These are phyloP conservation scores for Ephialtes manifestator DNA, from an alignment of 2,888 invertebrate species.

Conservation along the genomic window DNA sequence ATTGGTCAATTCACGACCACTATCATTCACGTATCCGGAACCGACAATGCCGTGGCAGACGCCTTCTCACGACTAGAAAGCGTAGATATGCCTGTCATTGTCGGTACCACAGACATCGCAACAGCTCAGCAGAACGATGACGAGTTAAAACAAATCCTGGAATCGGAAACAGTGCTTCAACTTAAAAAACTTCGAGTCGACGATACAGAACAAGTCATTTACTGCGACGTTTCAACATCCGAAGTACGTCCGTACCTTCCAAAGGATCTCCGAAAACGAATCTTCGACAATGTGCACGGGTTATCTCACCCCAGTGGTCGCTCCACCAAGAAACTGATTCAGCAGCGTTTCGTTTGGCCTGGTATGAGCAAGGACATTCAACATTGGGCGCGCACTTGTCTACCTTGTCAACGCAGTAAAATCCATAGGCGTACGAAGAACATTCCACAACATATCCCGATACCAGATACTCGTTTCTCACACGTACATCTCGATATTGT, in stretches of 20 bases:
- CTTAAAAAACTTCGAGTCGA: constrained; percentile 2
- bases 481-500: constrained; percentile 9
- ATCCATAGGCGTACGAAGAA: neutral
- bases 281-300: neutral
- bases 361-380: neutral
- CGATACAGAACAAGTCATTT: neutral
- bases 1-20: constrained; percentile 27
- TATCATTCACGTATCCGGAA: constrained; percentile 8
- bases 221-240: neutral
- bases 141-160: constrained; percentile 1
- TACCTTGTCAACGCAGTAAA: neutral
- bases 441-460: neutral
- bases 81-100: constrained; percentile 37
- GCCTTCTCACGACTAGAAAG: constrained; percentile 30
- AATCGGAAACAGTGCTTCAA: neutral
- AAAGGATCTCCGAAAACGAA: neutral
- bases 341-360: neutral
- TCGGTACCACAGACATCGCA: constrained; percentile 7
- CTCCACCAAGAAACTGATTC: neutral
- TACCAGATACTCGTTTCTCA: neutral
- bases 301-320: constrained; percentile 12
- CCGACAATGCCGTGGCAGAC: constrained; percentile 41
- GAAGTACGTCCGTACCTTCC: constrained; percentile 1
- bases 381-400: neutral
- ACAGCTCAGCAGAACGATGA: constrained; percentile 18